These are phyloP conservation scores for Pseudomyrmex dendroicus DNA, from an alignment of 1,140 invertebrate species.

Conservation along the genomic window DNA sequence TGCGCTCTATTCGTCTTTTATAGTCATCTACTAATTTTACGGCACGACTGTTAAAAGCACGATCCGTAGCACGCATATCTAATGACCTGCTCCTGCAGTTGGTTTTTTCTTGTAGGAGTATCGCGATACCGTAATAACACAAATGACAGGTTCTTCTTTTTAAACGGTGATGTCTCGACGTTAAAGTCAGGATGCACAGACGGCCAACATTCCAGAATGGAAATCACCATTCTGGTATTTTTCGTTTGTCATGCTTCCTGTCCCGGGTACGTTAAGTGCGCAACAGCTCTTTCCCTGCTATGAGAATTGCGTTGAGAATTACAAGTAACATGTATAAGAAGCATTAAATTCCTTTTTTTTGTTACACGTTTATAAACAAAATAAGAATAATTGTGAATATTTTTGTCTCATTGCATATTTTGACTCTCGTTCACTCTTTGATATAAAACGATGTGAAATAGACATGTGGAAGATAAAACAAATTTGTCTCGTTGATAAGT, in stretches of 20 bases:
- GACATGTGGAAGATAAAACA: neutral
- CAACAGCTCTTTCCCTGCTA: neutral
- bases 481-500: constrained; percentile 15
- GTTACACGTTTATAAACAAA: neutral
- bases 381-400: neutral
- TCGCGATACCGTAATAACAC: constrained; percentile 16
- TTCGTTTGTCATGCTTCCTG: constrained; percentile 60
- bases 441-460: neutral
- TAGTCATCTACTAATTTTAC: constrained; percentile 47
- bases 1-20: constrained; percentile 1
- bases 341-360: constrained; percentile 23
- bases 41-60: constrained; percentile 39
- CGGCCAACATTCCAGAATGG: constrained; percentile 55
- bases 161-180: constrained; percentile 30
- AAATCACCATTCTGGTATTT: constrained; percentile 57
- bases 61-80: constrained; percentile 56
- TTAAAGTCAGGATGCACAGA: constrained; percentile 52
- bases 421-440: neutral
- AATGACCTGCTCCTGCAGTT: neutral
- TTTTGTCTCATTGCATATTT: neutral
- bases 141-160: constrained; percentile 46
- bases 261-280: constrained; percentile 34
- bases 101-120: constrained; percentile 51
- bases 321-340: constrained; percentile 1
- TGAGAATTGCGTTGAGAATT: constrained; percentile 43